Evolutionary conservation across 1,140 invertebrate genomes (phyloP).

Genomic region (Drosophila ironensis): DNA sequence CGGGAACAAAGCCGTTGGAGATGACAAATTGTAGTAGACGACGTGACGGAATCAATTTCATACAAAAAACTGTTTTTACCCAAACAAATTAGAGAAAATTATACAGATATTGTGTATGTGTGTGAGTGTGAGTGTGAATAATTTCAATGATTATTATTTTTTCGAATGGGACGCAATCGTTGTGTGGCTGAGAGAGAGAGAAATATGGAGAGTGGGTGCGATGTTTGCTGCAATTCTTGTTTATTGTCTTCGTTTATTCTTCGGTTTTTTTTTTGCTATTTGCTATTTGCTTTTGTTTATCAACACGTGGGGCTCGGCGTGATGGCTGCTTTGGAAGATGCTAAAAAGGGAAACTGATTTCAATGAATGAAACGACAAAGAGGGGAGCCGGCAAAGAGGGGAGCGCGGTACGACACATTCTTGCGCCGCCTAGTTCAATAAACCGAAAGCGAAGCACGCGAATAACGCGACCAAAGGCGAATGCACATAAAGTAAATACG

Average conservation of each 20-base stretch:
- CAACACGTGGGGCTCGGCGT: constrained; percentile 43
- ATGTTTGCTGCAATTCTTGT: no score
- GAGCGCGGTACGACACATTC: constrained; percentile 17
- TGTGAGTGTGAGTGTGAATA: background rate
- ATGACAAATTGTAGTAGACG: constrained; percentile 80
- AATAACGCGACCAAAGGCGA: constrained; percentile 61
- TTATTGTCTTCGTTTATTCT: background rate
- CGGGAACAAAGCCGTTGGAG: constrained; percentile 22
- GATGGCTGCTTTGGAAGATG: constrained; percentile 7
- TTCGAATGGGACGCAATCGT: constrained; percentile 55
- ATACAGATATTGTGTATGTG: constrained; percentile 16
- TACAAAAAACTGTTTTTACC: constrained; percentile 48
- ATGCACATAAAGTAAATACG: constrained; percentile 65
- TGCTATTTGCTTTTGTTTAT: constrained; percentile 33
- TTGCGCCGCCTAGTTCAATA: constrained; percentile 42
- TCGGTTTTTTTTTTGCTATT: background rate
- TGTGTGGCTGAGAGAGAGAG: constrained; percentile 31
- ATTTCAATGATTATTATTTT: constrained; percentile 14
- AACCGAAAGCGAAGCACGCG: constrained; percentile 62
- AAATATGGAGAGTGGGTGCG: background rate
- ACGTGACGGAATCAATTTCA: constrained; percentile 76
- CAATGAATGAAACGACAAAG: constrained; percentile 26
- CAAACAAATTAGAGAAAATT: constrained; percentile 53
- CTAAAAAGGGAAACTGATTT: constrained; percentile 51
- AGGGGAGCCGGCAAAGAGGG: constrained; percentile 24